Base-by-base conservation (phyloP, 2,797 vertebrate genomes). In the Psittacula echo region DNA sequence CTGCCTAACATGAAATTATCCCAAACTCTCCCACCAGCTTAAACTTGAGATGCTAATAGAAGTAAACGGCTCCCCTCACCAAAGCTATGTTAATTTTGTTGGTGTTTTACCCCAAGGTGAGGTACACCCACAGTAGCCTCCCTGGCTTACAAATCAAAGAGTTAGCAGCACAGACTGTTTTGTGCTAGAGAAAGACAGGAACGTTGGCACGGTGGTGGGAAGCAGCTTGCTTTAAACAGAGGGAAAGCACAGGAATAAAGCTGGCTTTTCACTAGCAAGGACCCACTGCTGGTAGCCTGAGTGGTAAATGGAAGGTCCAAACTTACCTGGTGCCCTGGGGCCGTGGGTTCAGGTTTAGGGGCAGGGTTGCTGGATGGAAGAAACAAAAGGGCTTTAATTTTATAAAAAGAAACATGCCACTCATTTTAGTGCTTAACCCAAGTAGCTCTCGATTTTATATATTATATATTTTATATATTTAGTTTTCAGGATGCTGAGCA, bases 1-100 rank as follows among this genome's bases (percentile, higher is more conserved):
- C 61, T 73, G 70, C 45, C 77, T 93, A 89, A 87, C 45, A 2
- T 85, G 65, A 92, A 92, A 92, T 94, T 83, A 96, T 89, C 82
- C 66, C 62, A 64, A 39, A 87, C 54, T 89, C 65, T 76, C 34
- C 53, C 62, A 74, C 15, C 27, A 87, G 39, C 65, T 10, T 54
- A 48, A 75, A 47, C 8, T 54, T 0, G 0, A 77, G 68, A 71
- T 83, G 32, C 29, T n/a, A 34, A 68, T 24, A 21, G 37, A 51
- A 92, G 37, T 21, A 17, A 78, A 45, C 7, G 0, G 3, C 11
- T 44, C 14, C 24, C 41, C 47, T 71, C 26, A 8, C 12, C 26
- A 61, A 66, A 78, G 11, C 23, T 85, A 77, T 80, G 82, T 87
- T 65, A 76, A 37, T 60, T 81, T 74, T 70, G 37, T 24, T 45